A percentile compares a stretch with the other conserved stretches of the same genome.
Evolutionary conservation across 2,888 invertebrate species (phyloP).

Genomic region (Desoria tigrina): DNA sequence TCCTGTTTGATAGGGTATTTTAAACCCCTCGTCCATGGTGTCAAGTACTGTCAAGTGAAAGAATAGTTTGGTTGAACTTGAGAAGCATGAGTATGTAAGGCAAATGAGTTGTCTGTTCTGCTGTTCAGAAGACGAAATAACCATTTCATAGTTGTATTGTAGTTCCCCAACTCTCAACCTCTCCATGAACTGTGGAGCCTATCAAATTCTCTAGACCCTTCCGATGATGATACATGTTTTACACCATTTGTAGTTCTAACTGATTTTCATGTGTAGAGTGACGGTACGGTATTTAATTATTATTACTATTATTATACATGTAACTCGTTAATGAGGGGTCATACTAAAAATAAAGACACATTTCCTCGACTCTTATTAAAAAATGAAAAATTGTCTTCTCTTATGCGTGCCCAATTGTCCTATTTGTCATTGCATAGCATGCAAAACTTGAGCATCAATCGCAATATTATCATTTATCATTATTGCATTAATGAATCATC

Average conservation of each 20-base stretch:
- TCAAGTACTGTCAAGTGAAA: conserved; percentile 8
- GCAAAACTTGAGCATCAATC: too few species aligned
- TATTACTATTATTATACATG: conserved; percentile 14
- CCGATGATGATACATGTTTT: conserved; percentile 22
- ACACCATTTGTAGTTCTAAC: conserved; percentile 35
- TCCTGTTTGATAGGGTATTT: too few species aligned
- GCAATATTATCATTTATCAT: too few species aligned
- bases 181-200: conserved; percentile 1
- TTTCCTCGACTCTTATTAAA: not conserved
- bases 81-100: not conserved
- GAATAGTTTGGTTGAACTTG: not conserved
- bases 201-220: not conserved
- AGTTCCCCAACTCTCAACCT: not conserved
- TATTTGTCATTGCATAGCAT: too few species aligned
- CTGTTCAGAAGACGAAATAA: not conserved
- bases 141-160: conserved; percentile 2
- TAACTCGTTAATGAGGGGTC: conserved; percentile 29
- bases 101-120: too few species aligned
- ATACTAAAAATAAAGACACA: conserved; percentile 25
- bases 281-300: conserved; percentile 28
- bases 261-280: conserved; percentile 19
- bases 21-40: too few species aligned
- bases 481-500: too few species aligned
- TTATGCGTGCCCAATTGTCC: too few species aligned
- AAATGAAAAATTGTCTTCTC: conserved; percentile 2